Evolutionary conservation across 2,113 vertebrate genomes (phyloP).

Genomic region (Aramus guarauna): DNA sequence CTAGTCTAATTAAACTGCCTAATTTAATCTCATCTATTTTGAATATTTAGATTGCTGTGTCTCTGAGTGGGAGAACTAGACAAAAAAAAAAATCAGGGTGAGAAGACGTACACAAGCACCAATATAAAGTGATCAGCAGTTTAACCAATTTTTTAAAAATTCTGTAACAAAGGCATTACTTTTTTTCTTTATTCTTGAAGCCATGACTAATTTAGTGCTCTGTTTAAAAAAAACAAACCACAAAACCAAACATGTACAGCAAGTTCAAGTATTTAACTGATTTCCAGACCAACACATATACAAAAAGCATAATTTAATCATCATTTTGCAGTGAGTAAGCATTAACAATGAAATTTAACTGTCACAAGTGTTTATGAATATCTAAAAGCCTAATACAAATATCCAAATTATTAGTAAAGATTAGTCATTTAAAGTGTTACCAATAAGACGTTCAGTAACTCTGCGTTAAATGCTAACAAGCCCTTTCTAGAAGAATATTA

Average conservation of each 20-base stretch:
- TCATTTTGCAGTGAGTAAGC: constrained; percentile 27
- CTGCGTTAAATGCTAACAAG: constrained; percentile 45
- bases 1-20: neutral
- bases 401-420: constrained; percentile 34
- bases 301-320: constrained; percentile 61
- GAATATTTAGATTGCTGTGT: neutral
- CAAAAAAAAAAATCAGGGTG: neutral
- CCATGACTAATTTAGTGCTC: too few species aligned
- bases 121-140: neutral
- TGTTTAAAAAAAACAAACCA: too few species aligned
- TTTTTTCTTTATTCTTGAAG: too few species aligned
- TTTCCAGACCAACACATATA: constrained; percentile 59
- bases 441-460: constrained; percentile 42
- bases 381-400: constrained; percentile 59
- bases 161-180: neutral
- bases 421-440: constrained; percentile 41
- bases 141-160: neutral
- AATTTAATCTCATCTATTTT: neutral
- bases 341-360: constrained; percentile 33
- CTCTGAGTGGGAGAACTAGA: neutral
- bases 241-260: neutral
- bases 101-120: neutral
- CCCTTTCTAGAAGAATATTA: constrained; percentile 60
- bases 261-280: constrained; percentile 17
- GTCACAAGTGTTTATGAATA: constrained; percentile 28